phyloP scores from a whole-genome alignment of 64 coral and sea anemone species.

The Actinia equina region DNA sequence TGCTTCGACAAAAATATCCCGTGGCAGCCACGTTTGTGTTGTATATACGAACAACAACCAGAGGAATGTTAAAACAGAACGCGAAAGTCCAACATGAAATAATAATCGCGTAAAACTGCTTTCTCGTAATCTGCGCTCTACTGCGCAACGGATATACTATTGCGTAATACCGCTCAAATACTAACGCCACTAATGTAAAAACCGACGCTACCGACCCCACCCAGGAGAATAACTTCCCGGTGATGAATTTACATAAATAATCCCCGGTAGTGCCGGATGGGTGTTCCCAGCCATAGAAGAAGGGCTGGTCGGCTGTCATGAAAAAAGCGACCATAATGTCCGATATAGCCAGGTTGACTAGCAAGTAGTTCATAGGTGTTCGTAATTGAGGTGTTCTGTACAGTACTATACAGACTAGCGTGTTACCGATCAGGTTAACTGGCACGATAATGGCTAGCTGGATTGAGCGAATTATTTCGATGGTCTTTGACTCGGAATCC shows the following conservation, averaged over 20 bases:
- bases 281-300: slow-evolving; percentile 23
- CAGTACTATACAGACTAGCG: slow-evolving; percentile 6
- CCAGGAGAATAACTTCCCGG: slow-evolving; percentile 43
- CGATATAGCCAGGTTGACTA: slow-evolving; percentile 36
- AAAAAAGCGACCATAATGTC: slow-evolving; percentile 40
- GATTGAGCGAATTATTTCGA: slow-evolving; percentile 11
- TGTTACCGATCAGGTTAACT: slow-evolving; percentile 28
- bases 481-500: not conserved
- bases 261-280: slow-evolving; percentile 17
- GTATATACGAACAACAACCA: slow-evolving; percentile 25
- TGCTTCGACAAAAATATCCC: slow-evolving; percentile 30
- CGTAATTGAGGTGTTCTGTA: not conserved
- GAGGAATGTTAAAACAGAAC: slow-evolving; percentile 26
- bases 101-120: not conserved
- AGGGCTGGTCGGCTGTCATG: slow-evolving; percentile 29
- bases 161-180: slow-evolving; percentile 47
- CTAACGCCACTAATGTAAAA: slow-evolving; percentile 25
- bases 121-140: slow-evolving; percentile 14
- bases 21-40: slow-evolving; percentile 2
- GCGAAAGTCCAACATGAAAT: slow-evolving; percentile 24
- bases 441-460: slow-evolving; percentile 28
- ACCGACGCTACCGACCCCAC: slow-evolving; percentile 47
- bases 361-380: slow-evolving; percentile 36
- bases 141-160: slow-evolving; percentile 30
- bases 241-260: slow-evolving; percentile 44